Base-by-base conservation (phyloP, 2,888 invertebrate species). In the Cyclophora albipunctata region DNA sequence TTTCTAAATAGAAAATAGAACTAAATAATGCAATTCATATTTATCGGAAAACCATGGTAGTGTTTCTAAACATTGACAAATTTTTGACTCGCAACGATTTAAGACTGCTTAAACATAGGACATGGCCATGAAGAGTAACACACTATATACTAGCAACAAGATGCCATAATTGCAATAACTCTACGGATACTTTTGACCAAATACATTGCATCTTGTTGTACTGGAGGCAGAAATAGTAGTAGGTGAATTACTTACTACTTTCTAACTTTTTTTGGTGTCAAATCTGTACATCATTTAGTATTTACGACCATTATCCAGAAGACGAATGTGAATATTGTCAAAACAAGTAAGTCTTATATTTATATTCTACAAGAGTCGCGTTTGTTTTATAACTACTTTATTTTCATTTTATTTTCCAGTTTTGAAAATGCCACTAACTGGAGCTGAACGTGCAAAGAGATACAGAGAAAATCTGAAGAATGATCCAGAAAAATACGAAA, bases 111-210 rank as follows among this genome's bases (percentile, higher is more conserved):
- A n/a, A n/a, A n/a, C n/a, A n/a, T n/a, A n/a, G n/a, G n/a, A n/a
- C n/a, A n/a, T n/a, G n/a, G n/a, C n/a, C n/a, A n/a, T n/a, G n/a
- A n/a, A n/a, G n/a, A n/a, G n/a, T n/a, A n/a, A n/a, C n/a, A n/a
- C n/a, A n/a, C n/a, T n/a, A n/a, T n/a, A n/a, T n/a, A n/a, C n/a
- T n/a, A n/a, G n/a, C 42, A 42, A 42, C 34, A 20, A 7, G 45
- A 34, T 34, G 46, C 34, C 46, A 50, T 43, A 41, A 54, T 35
- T 53, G 54, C 50, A 60, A 54, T 5, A 46, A 48, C 40, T 43
- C 44, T 5, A 47, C 49, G 33, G 44, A 46, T 7, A 50, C 54
- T 34, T 41, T 53, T 40, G 42, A 42, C 33, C 35, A 34, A n/a
- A 34, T 4, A n/a, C 20, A 34, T n/a, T 34, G 45, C 35, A 6